Base-by-base conservation (phyloP, 2,797 vertebrate species). In the Labeo calbasu region DNA sequence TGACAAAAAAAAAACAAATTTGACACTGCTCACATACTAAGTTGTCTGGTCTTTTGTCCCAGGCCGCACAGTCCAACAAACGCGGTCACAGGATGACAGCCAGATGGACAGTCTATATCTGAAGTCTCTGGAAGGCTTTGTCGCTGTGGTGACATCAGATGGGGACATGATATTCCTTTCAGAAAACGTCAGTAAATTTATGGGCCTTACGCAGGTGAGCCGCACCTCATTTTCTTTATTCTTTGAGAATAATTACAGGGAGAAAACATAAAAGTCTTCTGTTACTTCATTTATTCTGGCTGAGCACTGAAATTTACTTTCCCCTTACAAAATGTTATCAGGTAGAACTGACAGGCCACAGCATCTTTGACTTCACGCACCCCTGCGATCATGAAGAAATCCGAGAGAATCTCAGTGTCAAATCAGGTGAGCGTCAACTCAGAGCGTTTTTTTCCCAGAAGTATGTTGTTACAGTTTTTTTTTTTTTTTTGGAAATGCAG, bases 381-480 rank as follows among this genome's bases (percentile, higher is more conserved):
- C 96, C 96, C 59, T 97, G 96, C 84, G 96, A 97, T 89, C 96
- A 97, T 0, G 95, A 97, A 87, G 96, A 97, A 92, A 96, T 97
- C 78, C 89, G 95, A 86, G 96, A 97, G 88, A 96, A 96, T 90
- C 92, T 97, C 87, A 95, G 92, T 82, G 86, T 95, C 84, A 96
- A 95, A 93, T 92, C 91, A 76, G 89, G 89, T 87, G 77, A 65
- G 81, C 6, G 23, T 57, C 5, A 15, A 10, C 28, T 63, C 36
- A 23, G 19, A 51, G 8, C n/a, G 25, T 1, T 50, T 53, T 36
- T 43, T 73, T 66, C 55, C 15, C 59, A 70, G 32, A 66, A 79
- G 3, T 51, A 23, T 19, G 1, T 77, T 7, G 12, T 36, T 66
- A 17, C 59, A 40, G 0, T 79, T 19, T 50, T 32, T 40, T 76